Evolutionary conservation across 2,888 invertebrate species (phyloP), one percentile per base, ranked within the genome.

Genomic region (Archaeoteleia sp.): DNA sequence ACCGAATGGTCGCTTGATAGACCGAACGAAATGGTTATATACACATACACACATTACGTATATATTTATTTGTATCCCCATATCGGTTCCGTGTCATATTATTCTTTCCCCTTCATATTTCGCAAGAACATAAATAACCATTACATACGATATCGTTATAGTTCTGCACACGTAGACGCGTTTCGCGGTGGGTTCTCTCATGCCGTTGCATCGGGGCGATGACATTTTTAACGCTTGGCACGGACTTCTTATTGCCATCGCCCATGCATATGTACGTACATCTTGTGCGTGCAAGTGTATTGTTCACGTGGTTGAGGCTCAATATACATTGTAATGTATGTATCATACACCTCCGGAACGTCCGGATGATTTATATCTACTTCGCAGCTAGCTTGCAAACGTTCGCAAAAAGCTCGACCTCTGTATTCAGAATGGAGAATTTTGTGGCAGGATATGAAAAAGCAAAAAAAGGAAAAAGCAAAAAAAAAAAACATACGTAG

Each of bases 71-170:
- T n/a, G 32, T 23, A 49, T 39, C 37, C 39, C 49, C 39, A 58
- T 48, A 57, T 58, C 39, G 45, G 37, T 51, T 35, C 29, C 32
- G 37, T 53, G 43, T 48, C 32, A n/a, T 23, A n/a, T 45, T 39
- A 37, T 39, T 37, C 49, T 39, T 8, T 53, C 25, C 46, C 61
- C 49, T 43, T 39, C 34, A 30, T 42, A 27, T 70, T 70, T 61
- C 70, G 68, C 67, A 54, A 65, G 39, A 63, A 74, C 79, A 76
- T 79, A 79, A 79, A 79, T 79, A 79, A 77, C 77, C 67, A 79
- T 76, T 75, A 75, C 63, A 67, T 63, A 69, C 63, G 40, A 49
- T 42, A 48, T 55, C 51, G 63, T 75, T 72, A 68, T 35, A 63
- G 67, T 72, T 67, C 70, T 54, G 55, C 46, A 45, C 73, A 73